Evolutionary conservation across 2,888 invertebrate species (phyloP), one percentile per base, ranked within the genome.

Genomic region (Tenthredo mesomela): DNA sequence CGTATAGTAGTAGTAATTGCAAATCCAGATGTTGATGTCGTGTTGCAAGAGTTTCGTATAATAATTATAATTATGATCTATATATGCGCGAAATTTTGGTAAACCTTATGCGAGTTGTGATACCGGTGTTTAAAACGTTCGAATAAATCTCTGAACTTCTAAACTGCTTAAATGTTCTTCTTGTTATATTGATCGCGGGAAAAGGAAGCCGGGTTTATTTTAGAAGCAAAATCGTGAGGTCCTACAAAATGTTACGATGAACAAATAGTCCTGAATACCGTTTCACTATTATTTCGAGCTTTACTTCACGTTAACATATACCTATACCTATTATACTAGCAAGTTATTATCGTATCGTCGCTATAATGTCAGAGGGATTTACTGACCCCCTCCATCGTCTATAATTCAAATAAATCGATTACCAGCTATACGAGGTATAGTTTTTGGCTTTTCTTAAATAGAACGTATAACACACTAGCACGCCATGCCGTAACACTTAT

Each of bases 351-450:
- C 15, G 67, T 67, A 67, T 33, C 67, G 4, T 18, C 12, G 67
- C 33, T 18, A 2, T 25, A 67, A 67, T 33, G 67, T 67, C 67
- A 67, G 67, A 67, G 15, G 33, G 33, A 67, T 67, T 67, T 15
- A 10, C 67, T 33, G 67, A 67, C 15, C 33, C 33, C 33, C 67
- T 67, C 7, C 3, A 18, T 67, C 67, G 33, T 67, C 25, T 67
- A 67, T 67, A 67, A 67, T 67, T 67, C 67, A 33, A 67, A 67
- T 67, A 67, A 33, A 67, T 67, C 67, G 67, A 67, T 67, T 25
- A 67, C 33, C 15, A 18, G 12, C 67, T 33, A 1, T 25, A 12
- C 3, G 1, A 6, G 5, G 5, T 25, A 12, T 12, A 61, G 67
- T 33, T 61, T 29, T 61, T 61, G 61, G 18, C 67, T 67, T 67